Evolutionary conservation across 2,113 vertebrate species (phyloP), one percentile per base, ranked within the genome.

Genomic region (Zosterops pallidus): DNA sequence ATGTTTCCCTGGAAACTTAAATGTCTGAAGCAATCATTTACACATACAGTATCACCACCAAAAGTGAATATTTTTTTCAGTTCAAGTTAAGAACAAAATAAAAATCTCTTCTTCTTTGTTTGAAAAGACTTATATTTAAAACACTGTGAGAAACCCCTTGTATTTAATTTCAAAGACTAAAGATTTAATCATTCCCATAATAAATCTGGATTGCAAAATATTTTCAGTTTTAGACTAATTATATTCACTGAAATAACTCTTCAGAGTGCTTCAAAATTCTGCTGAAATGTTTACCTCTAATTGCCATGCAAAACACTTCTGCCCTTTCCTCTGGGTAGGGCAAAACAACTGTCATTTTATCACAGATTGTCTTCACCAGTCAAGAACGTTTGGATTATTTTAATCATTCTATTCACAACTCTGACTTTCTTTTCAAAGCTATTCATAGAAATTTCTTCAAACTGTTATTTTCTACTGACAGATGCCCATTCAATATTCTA

Each of bases 1-100:
- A 69, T 94, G 93, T 97, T 98, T 97, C 94, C 95, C 93, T 97
- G 95, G 96, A 97, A 97, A 97, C 84, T 95, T 76, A 82, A 86
- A 96, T 83, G 86, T 81, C 77, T 96, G 82, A 88, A 95, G 82
- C 42, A 96, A 90, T 95, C 84, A 95, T 97, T 96, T 96, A 87
- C 80, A 91, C 62, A 83, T 86, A 96, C 69, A 97, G 42, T 82
- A 68, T 86, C 60, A 12, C 92, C 83, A 95, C 83, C 72, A 92
- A 85, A 97, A 84, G 29, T 64, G 62, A 60, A 39, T 13, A 23
- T 84, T 63, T 67, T 67, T 83, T 94, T 94, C 85, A 83, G 71
- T 62, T 89, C 71, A 72, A 94, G 64, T 64, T 42, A 57, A 56
- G 76, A 80, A 83, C 49, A 94, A 91, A 84, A 70, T 59, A 70